Evolutionary conservation across 2,113 vertebrate species (phyloP), one percentile per base, ranked within the genome.

Genomic region (Rostratula benghalensis): DNA sequence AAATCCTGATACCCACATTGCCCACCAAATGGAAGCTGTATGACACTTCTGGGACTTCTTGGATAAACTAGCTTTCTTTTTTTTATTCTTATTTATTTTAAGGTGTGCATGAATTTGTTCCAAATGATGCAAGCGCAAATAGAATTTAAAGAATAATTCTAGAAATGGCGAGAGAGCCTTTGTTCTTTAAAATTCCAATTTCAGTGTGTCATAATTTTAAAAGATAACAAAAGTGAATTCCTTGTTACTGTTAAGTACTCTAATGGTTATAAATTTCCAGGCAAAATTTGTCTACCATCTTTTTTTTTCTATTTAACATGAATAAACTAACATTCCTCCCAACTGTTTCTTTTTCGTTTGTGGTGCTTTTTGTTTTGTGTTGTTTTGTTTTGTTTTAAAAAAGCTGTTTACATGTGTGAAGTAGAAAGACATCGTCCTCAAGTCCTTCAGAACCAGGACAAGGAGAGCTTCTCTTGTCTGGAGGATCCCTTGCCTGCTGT

Each of bases 381-480:
- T 15, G 13, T 16, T 27, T 50, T 31, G 13, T 20, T 13, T 57
- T 11, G n/a, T 37, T n/a, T n/a, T 50, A 48, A 48, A 48, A 54
- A 54, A 99, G 99, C 99, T 35, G 99, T 99, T 89, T 99, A 98
- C 83, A 99, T 98, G 97, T 98, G 98, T 5, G 99, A 99, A 97
- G 97, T 98, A 97, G 98, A 98, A 92, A 97, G 97, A 83, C 96
- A 37, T 91, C 98, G 96, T 94, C 98, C 97, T 5, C 94, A 98
- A 57, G 87, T 96, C 28, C 96, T 98, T 82, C 96, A 95, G 22
- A 96, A 97, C 11, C 92, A 91, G 69, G 94, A 61, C 94, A 70
- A 92, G 89, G 96, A 97, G 86, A 73, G 76, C 30, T 93, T 90
- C 39, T 27, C 3, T 67, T 45, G 2, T 54, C 86, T 98, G 33